Percentiles rank a stretch among this genome's conserved stretches.
phyloP scores from a whole-genome alignment of 1,140 invertebrate species.

The Reticulitermes speratus region DNA sequence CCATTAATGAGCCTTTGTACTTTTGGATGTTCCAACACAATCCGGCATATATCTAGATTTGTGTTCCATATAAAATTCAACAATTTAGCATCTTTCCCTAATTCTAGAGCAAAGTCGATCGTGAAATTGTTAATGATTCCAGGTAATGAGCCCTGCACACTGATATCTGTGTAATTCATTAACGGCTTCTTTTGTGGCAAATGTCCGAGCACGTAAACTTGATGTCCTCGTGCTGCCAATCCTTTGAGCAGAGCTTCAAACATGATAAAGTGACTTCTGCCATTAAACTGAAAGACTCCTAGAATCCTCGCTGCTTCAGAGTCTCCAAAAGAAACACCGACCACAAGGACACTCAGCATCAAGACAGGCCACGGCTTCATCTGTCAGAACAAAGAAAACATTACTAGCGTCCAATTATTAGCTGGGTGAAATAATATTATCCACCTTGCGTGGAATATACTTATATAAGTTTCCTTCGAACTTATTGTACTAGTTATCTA shows the following conservation, averaged over 20 bases:
- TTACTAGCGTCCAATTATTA: no score
- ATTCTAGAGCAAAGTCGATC: neutral
- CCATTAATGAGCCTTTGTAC: neutral
- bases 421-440: no score
- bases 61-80: slow-evolving; percentile 1
- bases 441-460: no score
- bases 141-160: slow-evolving; percentile 28
- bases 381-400: neutral
- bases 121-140: slow-evolving; percentile 5
- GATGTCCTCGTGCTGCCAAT: slow-evolving; percentile 54
- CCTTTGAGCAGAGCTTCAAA: slow-evolving; percentile 54
- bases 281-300: slow-evolving; percentile 50
- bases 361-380: neutral
- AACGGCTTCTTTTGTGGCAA: slow-evolving; percentile 50
- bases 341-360: neutral
- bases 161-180: slow-evolving; percentile 54
- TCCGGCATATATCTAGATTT: neutral
- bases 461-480: no score
- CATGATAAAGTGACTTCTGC: slow-evolving; percentile 58
- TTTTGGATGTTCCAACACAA: neutral
- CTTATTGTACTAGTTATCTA: no score
- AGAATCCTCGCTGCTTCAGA: slow-evolving; percentile 36
- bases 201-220: slow-evolving; percentile 55
- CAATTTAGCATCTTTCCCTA: neutral
- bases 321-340: neutral